Conservation (phyloP, 2,888 invertebrate species). For the Monochamus alternatus region DNA sequence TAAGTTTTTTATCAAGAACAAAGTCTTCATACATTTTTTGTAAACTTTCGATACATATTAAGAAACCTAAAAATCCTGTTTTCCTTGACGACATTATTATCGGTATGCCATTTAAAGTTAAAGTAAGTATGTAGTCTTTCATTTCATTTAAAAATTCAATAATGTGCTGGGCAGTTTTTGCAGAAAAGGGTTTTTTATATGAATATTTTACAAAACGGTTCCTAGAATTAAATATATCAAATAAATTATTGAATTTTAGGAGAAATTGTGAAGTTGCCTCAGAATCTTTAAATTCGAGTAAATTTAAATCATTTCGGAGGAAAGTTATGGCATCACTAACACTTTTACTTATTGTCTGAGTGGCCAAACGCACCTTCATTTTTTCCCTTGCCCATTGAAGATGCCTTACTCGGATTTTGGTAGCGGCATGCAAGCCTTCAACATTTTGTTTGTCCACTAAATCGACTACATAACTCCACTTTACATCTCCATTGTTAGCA, state of each 20-base stretch:
- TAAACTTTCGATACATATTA: constrained; percentile 37
- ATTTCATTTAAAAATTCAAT: not conserved
- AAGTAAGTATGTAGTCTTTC: not conserved
- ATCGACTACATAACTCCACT: constrained; percentile 44
- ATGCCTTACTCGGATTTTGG: too few species aligned
- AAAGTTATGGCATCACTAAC: too few species aligned
- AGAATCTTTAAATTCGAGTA: too few species aligned
- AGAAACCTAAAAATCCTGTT: constrained; percentile 40
- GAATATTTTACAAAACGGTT: not conserved
- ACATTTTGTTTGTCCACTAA: not conserved
- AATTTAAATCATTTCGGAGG: too few species aligned
- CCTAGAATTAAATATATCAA: too few species aligned
- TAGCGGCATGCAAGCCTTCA: too few species aligned
- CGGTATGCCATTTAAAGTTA: not conserved
- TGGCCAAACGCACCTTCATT: too few species aligned
- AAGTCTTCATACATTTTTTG: not conserved
- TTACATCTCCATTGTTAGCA: constrained; percentile 42
- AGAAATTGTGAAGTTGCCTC: too few species aligned
- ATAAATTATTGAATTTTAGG: too few species aligned
- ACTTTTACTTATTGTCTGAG: too few species aligned
- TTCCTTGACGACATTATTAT: constrained; percentile 14
- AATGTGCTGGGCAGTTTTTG: not conserved
- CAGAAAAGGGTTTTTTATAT: not conserved
- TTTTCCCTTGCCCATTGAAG: too few species aligned
- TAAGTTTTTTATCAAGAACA: not conserved